phyloP scores from a whole-genome alignment of 53 echinoderm and acorn worm species.

The Crossaster papposus region DNA sequence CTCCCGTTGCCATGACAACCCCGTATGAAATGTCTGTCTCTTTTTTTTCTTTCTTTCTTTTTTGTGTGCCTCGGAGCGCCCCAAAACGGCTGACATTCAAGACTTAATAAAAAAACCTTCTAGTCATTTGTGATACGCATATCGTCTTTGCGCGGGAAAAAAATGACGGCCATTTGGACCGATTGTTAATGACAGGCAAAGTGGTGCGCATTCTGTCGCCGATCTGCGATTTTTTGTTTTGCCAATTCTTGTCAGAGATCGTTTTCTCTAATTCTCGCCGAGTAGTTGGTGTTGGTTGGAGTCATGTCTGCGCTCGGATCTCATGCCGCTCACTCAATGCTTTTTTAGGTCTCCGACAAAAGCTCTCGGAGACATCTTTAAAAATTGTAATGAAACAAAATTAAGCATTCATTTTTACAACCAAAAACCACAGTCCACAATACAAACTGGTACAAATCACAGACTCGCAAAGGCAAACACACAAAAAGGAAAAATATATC shows the following conservation, averaged over 20 bases:
- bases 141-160: background rate
- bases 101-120: background rate
- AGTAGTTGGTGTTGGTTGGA: constrained; percentile 40
- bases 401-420: too few relatives aligned
- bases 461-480: too few relatives aligned
- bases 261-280: constrained; percentile 29
- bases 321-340: too few relatives aligned
- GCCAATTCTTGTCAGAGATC: constrained; percentile 12
- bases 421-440: too few relatives aligned
- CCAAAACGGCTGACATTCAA: constrained; percentile 12
- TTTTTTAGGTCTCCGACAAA: too few relatives aligned
- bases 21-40: background rate
- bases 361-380: too few relatives aligned
- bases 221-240: background rate
- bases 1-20: constrained; percentile 24
- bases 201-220: constrained; percentile 44
- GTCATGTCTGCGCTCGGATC: constrained; percentile 20
- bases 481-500: too few relatives aligned
- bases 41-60: too few relatives aligned
- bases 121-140: background rate
- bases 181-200: constrained; percentile 52
- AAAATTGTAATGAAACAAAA: too few relatives aligned
- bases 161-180: constrained; percentile 43
- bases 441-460: too few relatives aligned
- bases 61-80: constrained; percentile 12